These are phyloP conservation scores for Unio pictorum DNA, from an alignment of 2,888 invertebrate species.

Conservation along the genomic window DNA sequence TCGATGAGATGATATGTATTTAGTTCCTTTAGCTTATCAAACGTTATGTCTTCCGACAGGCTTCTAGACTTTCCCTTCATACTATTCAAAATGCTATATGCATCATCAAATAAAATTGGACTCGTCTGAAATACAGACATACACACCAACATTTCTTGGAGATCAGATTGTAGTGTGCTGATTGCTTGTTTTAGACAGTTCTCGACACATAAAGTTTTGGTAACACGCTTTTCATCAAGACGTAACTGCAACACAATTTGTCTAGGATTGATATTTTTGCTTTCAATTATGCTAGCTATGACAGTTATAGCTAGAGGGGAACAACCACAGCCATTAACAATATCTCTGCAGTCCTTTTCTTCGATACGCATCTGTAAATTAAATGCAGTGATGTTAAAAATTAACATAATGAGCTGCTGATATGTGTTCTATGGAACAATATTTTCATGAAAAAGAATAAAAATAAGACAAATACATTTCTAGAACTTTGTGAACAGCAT, in stretches of 20 bases:
- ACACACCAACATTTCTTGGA: slow-evolving; percentile 8
- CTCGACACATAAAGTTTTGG: slow-evolving; percentile 15
- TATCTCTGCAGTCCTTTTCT: slow-evolving; percentile 10
- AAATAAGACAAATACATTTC: too few species aligned
- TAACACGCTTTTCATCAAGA: slow-evolving; percentile 27
- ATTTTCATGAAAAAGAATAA: too few species aligned
- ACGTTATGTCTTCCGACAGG: not conserved
- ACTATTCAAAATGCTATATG: slow-evolving; percentile 3
- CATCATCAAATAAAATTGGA: slow-evolving; percentile 10
- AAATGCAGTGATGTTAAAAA: too few species aligned
- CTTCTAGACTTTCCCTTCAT: not conserved
- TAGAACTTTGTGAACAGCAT: too few species aligned
- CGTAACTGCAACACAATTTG: slow-evolving; percentile 21
- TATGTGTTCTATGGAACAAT: too few species aligned
- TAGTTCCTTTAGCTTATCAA: slow-evolving; percentile 15
- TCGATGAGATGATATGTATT: not conserved
- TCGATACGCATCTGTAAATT: slow-evolving; percentile 1
- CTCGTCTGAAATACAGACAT: slow-evolving; percentile 24
- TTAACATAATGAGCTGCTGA: too few species aligned
- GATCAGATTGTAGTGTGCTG: slow-evolving; percentile 3
- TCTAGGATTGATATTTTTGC: slow-evolving; percentile 17
- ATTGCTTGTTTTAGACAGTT: slow-evolving; percentile 13
- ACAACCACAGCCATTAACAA: slow-evolving; percentile 22
- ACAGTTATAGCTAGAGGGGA: slow-evolving; percentile 28
- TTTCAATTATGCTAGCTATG: slow-evolving; percentile 14